Evolutionary conservation across 1,140 invertebrate species (phyloP), one percentile per base, ranked within the genome.

Genomic region (Tenebrio molitor): DNA sequence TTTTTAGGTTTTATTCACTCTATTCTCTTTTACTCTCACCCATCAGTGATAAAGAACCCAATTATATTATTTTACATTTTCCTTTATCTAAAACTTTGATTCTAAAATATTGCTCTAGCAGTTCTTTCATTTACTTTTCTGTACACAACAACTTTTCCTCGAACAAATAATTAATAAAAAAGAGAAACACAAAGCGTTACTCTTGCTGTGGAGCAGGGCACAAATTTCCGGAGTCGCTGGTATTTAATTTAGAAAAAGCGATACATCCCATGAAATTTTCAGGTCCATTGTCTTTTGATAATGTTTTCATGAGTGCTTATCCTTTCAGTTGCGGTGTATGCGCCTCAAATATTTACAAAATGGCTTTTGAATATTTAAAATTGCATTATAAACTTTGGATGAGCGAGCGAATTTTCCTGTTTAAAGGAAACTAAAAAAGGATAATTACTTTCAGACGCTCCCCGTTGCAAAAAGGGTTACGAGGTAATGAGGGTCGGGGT

Each of bases 401-500:
- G 23, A 12, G n/a, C 23, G 23, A 58, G 44, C n/a, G 23, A 58
- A 58, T 29, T 58, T 58, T 17, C 23, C 23, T n/a, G 21, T 58
- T 58, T 29, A 14, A 50, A 50, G 1, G 15, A 50, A 50, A 58
- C 23, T 58, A 58, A 58, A 58, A 58, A 58, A 29, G 50, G 50
- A 29, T 58, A 58, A 58, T 58, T 25, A 58, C 23, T 83, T 83
- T n/a, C 81, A 91, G 90, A 88, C 81, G 84, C 86, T 15, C 90
- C 90, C 10, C 85, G 88, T 63, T 91, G 90, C 77, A 86, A 84
- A 50, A 82, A 84, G 50, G 88, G 89, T 19, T 84, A 85, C 64
- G 87, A 90, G 74, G 81, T 84, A 53, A 86, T 84, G 68, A 85
- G 87, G 44, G 84, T 91, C 21, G 88, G 89, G 0, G 87, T 87